Conservation (phyloP, 2,113 vertebrate genomes). For the Trematomus loennbergii region DNA sequence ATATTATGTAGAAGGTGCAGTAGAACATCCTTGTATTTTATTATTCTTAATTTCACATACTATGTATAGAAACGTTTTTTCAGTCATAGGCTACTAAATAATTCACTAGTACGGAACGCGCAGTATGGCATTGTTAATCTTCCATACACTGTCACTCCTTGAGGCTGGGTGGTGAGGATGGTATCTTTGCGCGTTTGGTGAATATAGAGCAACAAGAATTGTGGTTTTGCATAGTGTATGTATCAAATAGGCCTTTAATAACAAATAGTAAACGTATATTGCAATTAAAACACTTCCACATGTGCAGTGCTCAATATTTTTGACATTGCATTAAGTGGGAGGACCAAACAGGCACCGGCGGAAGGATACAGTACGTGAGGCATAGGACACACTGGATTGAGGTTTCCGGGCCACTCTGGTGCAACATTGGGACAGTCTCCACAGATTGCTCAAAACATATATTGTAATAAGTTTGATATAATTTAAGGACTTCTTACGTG, state of each 20-base stretch:
- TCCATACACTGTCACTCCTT: slow-evolving; percentile 19
- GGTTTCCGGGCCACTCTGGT: slow-evolving; percentile 55
- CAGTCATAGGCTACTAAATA: too few relatives aligned
- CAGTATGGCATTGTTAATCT: slow-evolving; percentile 1
- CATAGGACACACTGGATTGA: slow-evolving; percentile 35
- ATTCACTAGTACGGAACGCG: too few relatives aligned
- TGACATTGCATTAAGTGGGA: background rate
- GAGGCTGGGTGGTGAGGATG: background rate
- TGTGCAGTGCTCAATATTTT: background rate
- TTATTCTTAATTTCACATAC: too few relatives aligned
- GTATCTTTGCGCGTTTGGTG: slow-evolving; percentile 41
- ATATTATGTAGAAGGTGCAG: too few relatives aligned
- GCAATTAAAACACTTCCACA: background rate
- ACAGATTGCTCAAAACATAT: background rate
- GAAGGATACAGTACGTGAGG: slow-evolving; percentile 59
- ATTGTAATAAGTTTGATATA: background rate
- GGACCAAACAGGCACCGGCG: slow-evolving; percentile 39
- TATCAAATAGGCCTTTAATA: background rate
- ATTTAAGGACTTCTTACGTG: background rate
- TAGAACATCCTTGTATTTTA: too few relatives aligned
- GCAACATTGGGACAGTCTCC: slow-evolving; percentile 21
- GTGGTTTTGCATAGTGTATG: background rate
- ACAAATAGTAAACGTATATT: background rate
- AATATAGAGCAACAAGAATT: slow-evolving; percentile 8
- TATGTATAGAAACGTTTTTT: too few relatives aligned